Percentiles rank a stretch among this genome's conserved stretches.
Conservation (phyloP, 2,888 invertebrate species). For the Drosophila aldrichi region DNA sequence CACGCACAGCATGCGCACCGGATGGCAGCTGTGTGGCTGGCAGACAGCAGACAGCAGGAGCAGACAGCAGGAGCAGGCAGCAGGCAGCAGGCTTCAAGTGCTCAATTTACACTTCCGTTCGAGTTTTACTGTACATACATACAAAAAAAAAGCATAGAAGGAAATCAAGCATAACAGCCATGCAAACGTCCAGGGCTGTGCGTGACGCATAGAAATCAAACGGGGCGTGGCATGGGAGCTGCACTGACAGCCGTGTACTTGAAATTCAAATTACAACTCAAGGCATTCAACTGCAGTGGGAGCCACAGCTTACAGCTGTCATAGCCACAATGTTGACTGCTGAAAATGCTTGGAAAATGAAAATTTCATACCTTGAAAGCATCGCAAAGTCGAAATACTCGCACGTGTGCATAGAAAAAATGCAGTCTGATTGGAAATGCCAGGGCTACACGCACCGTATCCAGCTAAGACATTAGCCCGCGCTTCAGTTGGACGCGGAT, state of each 20-base stretch:
- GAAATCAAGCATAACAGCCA: constrained; percentile 1
- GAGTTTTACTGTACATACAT: constrained; percentile 20
- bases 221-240: not conserved
- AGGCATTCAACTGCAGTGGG: constrained; percentile 40
- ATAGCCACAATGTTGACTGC: constrained; percentile 1
- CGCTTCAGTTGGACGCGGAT: too few relatives aligned
- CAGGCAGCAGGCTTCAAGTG: constrained; percentile 66
- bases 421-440: not conserved
- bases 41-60: constrained; percentile 1
- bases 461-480: too few relatives aligned
- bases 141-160: not conserved
- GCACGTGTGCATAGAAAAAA: not conserved
- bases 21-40: constrained; percentile 41
- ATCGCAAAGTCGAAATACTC: not conserved
- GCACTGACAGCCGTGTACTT: constrained; percentile 50
- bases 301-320: constrained; percentile 23
- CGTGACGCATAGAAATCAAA: constrained; percentile 39
- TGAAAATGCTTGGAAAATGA: not conserved
- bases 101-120: constrained; percentile 77
- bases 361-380: not conserved
- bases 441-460: too few relatives aligned
- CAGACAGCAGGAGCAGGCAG: constrained; percentile 1
- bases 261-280: constrained; percentile 67
- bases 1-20: constrained; percentile 49
- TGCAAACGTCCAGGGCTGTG: constrained; percentile 24